These are phyloP conservation scores for Alexandromys fortis DNA, from an alignment of 2,113 vertebrate genomes.

Conservation along the genomic window DNA sequence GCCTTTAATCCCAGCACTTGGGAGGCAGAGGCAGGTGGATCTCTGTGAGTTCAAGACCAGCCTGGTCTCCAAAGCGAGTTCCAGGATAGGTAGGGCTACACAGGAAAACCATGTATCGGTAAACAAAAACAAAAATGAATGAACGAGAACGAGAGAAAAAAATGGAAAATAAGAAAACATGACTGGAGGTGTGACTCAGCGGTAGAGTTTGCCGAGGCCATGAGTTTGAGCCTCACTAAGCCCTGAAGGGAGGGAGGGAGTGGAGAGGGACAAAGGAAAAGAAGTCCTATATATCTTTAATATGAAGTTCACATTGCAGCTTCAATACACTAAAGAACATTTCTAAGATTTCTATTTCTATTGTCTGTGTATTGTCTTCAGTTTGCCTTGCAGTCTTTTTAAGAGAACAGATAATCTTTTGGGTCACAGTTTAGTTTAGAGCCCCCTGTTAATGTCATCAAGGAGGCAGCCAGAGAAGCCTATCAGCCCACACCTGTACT, in stretches of 20 bases:
- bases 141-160: background rate
- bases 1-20: background rate
- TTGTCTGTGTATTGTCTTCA: conserved; percentile 50
- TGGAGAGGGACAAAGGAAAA: background rate
- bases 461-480: background rate
- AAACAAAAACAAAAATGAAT: background rate
- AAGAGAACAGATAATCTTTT: background rate
- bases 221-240: background rate
- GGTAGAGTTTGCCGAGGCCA: background rate
- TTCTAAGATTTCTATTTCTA: conserved; percentile 1
- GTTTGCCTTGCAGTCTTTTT: background rate
- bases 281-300: background rate
- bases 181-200: background rate
- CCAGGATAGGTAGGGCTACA: background rate
- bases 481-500: conserved; percentile 41
- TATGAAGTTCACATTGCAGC: conserved; percentile 5
- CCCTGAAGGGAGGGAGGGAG: background rate
- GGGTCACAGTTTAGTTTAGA: background rate
- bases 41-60: background rate
- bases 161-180: conserved; percentile 33
- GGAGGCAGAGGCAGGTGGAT: background rate
- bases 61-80: background rate
- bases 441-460: background rate
- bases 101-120: background rate
- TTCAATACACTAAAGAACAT: conserved; percentile 2